Conservation (phyloP, 1,140 invertebrate species). For the Drosophila nasuta region DNA sequence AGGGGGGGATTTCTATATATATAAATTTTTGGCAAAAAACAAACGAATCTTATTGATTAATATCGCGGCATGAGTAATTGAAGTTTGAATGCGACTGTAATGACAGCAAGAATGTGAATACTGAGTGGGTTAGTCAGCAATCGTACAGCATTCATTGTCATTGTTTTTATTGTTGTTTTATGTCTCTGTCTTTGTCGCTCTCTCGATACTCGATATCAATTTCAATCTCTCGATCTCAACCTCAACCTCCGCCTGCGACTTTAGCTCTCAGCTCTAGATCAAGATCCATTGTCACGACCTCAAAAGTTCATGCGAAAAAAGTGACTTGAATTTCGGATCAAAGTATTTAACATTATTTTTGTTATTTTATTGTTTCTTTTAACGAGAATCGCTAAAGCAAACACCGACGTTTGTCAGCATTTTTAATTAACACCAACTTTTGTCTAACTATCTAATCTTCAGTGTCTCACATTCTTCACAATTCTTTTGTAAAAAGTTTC, state of each 20-base stretch:
- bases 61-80: slow-evolving; percentile 65
- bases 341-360: slow-evolving; percentile 23
- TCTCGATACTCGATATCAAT: slow-evolving; percentile 30
- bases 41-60: slow-evolving; percentile 69
- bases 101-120: slow-evolving; percentile 68
- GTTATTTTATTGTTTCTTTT: slow-evolving; percentile 25
- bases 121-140: slow-evolving; percentile 45
- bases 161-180: slow-evolving; percentile 7
- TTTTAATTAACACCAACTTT: slow-evolving; percentile 41
- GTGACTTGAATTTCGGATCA: slow-evolving; percentile 43
- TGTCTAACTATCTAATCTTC: slow-evolving; percentile 32
- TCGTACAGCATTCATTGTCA: neutral
- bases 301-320: slow-evolving; percentile 52
- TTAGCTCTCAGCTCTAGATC: slow-evolving; percentile 43
- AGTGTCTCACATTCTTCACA: slow-evolving; percentile 3
- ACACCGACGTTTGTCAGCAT: slow-evolving; percentile 8
- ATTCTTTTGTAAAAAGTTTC: neutral
- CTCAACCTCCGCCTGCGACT: slow-evolving; percentile 41
- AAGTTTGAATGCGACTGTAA: slow-evolving; percentile 63
- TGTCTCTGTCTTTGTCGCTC: neutral
- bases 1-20: slow-evolving; percentile 30
- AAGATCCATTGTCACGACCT: slow-evolving; percentile 77
- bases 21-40: slow-evolving; percentile 36
- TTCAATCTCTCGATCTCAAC: slow-evolving; percentile 28
- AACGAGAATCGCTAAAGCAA: slow-evolving; percentile 9